phyloP scores from a whole-genome alignment of 2,888 invertebrate species.

The Epinotia brunnichana region DNA sequence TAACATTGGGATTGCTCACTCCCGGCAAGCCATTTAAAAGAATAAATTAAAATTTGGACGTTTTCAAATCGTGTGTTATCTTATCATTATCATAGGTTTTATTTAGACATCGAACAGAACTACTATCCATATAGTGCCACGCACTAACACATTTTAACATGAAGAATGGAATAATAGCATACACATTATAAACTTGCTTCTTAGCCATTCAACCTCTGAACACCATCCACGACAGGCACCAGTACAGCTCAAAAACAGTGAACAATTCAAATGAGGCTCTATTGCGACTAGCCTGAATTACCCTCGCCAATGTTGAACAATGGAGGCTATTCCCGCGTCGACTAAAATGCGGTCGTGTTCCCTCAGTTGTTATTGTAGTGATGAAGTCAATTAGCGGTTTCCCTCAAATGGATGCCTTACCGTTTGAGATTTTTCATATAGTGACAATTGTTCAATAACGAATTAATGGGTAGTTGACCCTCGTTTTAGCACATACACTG shows the following conservation, averaged over 20 bases:
- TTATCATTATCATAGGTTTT: too few species aligned
- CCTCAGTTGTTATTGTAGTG: conserved; percentile 27
- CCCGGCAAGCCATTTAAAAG: too few species aligned
- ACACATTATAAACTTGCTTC: too few species aligned
- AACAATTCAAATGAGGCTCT: conserved; percentile 23
- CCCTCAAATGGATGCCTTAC: neutral
- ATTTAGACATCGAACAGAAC: too few species aligned
- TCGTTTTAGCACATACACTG: neutral
- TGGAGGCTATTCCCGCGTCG: conserved; percentile 16
- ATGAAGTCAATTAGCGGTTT: conserved; percentile 28
- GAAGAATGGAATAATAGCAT: too few species aligned
- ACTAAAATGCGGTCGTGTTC: conserved; percentile 26
- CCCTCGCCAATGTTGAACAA: conserved; percentile 29
- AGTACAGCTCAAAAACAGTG: neutral
- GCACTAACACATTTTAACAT: too few species aligned
- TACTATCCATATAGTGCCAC: too few species aligned
- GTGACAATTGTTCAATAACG: neutral
- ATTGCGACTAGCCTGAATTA: conserved; percentile 12
- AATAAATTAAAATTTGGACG: too few species aligned
- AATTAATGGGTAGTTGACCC: neutral
- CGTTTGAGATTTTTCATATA: neutral
- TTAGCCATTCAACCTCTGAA: too few species aligned
- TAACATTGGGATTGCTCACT: too few species aligned
- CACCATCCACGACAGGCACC: neutral
- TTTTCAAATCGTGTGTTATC: too few species aligned